These are phyloP conservation scores for Drosophila sturtevanti DNA, from an alignment of 1,140 invertebrate species.

Conservation along the genomic window DNA sequence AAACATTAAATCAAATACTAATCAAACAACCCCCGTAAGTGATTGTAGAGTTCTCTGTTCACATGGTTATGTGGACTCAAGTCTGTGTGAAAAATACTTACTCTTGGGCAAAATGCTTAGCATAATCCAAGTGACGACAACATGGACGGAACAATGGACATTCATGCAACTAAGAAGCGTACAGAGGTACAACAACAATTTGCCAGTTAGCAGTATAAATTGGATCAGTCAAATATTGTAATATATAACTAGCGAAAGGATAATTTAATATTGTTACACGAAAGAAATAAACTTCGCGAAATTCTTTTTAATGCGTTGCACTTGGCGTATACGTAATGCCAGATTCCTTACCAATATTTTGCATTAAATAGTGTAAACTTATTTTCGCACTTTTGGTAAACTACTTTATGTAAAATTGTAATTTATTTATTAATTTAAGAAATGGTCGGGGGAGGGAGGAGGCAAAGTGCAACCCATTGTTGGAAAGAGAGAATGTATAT, in stretches of 20 bases:
- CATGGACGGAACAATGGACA: neutral
- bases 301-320: neutral
- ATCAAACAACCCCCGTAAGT: constrained; percentile 1
- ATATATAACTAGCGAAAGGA: neutral
- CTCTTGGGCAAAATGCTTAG: constrained; percentile 57
- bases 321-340: constrained; percentile 16
- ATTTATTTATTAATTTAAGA: constrained; percentile 71
- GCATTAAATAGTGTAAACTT: neutral
- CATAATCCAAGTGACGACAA: constrained; percentile 58
- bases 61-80: constrained; percentile 17
- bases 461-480: constrained; percentile 9
- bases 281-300: neutral
- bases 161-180: no score
- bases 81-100: constrained; percentile 42
- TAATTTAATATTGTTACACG: no score
- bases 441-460: constrained; percentile 7
- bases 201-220: constrained; percentile 1
- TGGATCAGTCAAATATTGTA: neutral
- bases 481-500: neutral
- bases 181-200: neutral
- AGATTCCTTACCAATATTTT: constrained; percentile 1
- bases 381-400: constrained; percentile 9
- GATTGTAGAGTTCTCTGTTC: neutral
- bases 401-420: constrained; percentile 46
- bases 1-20: neutral